A percentile compares a stretch with the other conserved stretches of the same genome.
Conservation (phyloP, 2,113 vertebrate species). For the Dicentrarchus labrax region DNA sequence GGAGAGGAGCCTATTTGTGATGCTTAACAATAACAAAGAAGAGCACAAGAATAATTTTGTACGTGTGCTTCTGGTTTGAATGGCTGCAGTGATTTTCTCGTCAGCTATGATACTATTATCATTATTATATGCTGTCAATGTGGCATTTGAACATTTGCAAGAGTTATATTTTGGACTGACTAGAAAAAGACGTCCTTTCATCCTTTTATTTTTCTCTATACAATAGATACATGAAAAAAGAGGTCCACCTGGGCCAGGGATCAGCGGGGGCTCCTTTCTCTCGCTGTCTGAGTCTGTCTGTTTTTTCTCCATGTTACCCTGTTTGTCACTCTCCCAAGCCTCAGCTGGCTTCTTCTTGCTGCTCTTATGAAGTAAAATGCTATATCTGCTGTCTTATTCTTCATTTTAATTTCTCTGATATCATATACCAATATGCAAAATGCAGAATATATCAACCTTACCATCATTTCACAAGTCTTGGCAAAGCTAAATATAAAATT, state of each 20-base stretch:
- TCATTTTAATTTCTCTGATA: too few species aligned
- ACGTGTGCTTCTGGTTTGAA: conserved; percentile 16
- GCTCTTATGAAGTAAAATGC: too few species aligned
- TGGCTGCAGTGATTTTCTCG: conserved; percentile 25
- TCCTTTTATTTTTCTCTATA: not conserved
- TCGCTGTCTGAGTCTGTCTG: not conserved
- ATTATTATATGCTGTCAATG: conserved; percentile 18
- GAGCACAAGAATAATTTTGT: conserved; percentile 11
- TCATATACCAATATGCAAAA: too few species aligned
- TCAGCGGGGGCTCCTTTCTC: too few species aligned
- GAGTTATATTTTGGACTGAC: conserved; percentile 25
- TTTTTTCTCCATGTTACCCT: too few species aligned
- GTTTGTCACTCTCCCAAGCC: too few species aligned
- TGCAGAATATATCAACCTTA: too few species aligned
- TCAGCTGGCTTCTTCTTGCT: too few species aligned
- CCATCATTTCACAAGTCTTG: too few species aligned
- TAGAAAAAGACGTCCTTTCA: not conserved
- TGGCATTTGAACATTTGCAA: conserved; percentile 1
- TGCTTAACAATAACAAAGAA: conserved; percentile 52
- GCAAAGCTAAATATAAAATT: too few species aligned
- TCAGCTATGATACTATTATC: conserved; percentile 37
- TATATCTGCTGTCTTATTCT: too few species aligned
- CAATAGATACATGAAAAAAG: not conserved
- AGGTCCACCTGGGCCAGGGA: too few species aligned
- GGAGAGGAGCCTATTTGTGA: conserved; percentile 45